phyloP scores from a whole-genome alignment of 2,888 invertebrate genomes.

The Cheilosia variabilis region DNA sequence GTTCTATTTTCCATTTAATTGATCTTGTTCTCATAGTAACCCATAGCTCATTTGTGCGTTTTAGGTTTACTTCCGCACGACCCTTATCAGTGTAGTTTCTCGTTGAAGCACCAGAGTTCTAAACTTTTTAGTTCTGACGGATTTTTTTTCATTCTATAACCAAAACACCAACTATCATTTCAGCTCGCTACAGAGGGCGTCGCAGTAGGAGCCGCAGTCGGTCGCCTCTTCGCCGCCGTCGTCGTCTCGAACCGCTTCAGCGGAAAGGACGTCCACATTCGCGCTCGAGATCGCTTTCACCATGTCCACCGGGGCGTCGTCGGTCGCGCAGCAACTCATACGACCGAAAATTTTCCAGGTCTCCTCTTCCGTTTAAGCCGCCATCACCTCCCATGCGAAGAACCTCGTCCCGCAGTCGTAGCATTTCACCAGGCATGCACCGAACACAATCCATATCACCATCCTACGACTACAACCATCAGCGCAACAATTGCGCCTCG shows the following conservation, averaged over 20 bases:
- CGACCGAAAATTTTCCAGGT: conserved; percentile 80
- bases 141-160: too few species aligned
- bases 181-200: conserved; percentile 63
- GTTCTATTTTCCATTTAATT: too few species aligned
- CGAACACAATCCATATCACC: conserved; percentile 49
- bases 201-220: conserved; percentile 80
- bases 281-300: conserved; percentile 73
- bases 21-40: too few species aligned
- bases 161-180: conserved; percentile 5
- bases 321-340: conserved; percentile 77
- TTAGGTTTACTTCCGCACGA: too few species aligned
- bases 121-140: too few species aligned
- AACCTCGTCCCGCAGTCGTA: conserved; percentile 77
- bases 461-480: conserved; percentile 75
- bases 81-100: too few species aligned
- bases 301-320: conserved; percentile 69
- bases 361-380: conserved; percentile 81
- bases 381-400: conserved; percentile 82
- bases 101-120: too few species aligned
- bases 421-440: conserved; percentile 49
- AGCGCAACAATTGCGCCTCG: conserved; percentile 48
- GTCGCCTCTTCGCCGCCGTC: conserved; percentile 77
- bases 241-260: conserved; percentile 57
- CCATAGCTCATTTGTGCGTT: too few species aligned
- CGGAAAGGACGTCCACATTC: conserved; percentile 73